Percentiles rank a stretch among this genome's conserved stretches.
Conservation (phyloP, 2,113 vertebrate genomes). For the Montifringilla adamsi region DNA sequence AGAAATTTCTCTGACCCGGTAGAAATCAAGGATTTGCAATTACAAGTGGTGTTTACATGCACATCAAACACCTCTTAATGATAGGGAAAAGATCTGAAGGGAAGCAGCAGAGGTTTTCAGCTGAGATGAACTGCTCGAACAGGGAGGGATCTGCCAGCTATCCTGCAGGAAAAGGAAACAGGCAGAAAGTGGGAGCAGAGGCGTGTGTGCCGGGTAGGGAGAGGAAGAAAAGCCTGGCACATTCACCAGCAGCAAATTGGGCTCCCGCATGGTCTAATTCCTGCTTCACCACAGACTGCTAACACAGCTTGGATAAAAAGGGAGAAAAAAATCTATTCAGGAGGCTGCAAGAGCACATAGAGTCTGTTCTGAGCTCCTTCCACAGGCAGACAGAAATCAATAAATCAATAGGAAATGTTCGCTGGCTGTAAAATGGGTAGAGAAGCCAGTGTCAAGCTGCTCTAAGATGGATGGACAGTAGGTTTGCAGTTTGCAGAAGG, state of each 20-base stretch:
- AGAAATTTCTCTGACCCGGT: background rate
- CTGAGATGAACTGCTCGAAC: background rate
- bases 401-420: conserved; percentile 98
- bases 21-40: background rate
- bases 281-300: conserved; percentile 78
- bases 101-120: background rate
- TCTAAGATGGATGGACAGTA: conserved; percentile 89
- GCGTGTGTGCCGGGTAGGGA: background rate
- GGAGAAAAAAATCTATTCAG: conserved; percentile 86
- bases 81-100: background rate
- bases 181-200: background rate
- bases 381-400: conserved; percentile 93
- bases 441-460: conserved; percentile 87
- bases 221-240: conserved; percentile 72
- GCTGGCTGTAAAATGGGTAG: conserved; percentile 94
- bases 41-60: background rate
- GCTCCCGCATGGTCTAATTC: conserved; percentile 89
- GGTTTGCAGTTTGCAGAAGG: conserved; percentile 78
- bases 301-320: conserved; percentile 79
- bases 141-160: background rate
- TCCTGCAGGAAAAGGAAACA: background rate
- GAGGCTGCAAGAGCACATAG: conserved; percentile 81
- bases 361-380: conserved; percentile 86
- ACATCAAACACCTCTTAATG: conserved; percentile 14
- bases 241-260: conserved; percentile 79